phyloP scores from a whole-genome alignment of 2,113 vertebrate species.

The Octodon degus region DNA sequence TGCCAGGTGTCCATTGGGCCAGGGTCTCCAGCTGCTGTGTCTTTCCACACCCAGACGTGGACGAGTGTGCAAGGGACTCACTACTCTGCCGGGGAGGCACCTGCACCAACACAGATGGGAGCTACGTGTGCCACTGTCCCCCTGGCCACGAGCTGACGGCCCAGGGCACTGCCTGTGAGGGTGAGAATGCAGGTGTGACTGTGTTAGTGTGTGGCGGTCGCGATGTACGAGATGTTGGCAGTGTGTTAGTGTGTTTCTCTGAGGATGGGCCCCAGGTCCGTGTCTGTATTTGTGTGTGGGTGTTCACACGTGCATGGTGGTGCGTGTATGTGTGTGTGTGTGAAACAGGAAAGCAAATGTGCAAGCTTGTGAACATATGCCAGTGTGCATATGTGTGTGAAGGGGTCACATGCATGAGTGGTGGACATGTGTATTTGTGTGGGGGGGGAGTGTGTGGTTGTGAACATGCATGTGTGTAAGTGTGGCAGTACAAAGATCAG shows the following conservation, averaged over 20 bases:
- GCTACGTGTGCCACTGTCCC: slow-evolving; percentile 94
- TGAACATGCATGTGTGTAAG: background rate
- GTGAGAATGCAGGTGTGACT: slow-evolving; percentile 77
- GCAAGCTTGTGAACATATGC: background rate
- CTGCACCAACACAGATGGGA: slow-evolving; percentile 95
- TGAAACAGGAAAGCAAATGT: background rate
- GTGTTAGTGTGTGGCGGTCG: too few relatives aligned
- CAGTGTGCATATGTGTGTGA: background rate
- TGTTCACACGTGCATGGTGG: fast-evolving
- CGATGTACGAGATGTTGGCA: fast-evolving
- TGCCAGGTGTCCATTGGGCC: background rate
- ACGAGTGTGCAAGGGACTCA: slow-evolving; percentile 93
- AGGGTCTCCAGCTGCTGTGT: background rate
- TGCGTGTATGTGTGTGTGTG: background rate
- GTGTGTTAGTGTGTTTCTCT: background rate
- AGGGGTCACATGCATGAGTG: background rate
- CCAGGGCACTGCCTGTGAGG: slow-evolving; percentile 91
- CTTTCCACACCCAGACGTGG: slow-evolving; percentile 88
- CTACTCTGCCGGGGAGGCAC: slow-evolving; percentile 93
- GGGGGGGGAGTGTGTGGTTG: background rate
- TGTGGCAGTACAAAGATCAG: background rate
- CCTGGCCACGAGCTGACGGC: slow-evolving; percentile 89
- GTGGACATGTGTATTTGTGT: background rate
- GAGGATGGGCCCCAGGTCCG: background rate
- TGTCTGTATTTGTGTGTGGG: background rate